These are phyloP conservation scores for Cephonodes hylas DNA, from an alignment of 2,888 invertebrate genomes.

Conservation along the genomic window DNA sequence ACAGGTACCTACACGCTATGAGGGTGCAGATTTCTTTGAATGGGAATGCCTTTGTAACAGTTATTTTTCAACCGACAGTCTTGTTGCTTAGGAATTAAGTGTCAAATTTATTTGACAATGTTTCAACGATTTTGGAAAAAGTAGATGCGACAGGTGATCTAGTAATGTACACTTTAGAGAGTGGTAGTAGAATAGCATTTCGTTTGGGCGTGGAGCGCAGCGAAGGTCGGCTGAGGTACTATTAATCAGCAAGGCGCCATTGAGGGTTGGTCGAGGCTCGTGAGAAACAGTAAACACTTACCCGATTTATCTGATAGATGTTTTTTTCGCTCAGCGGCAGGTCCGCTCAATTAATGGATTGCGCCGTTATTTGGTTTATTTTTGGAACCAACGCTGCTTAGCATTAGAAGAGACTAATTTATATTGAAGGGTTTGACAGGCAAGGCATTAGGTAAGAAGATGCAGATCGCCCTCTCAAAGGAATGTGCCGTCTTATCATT, in stretches of 20 bases:
- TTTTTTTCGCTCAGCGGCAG: slow-evolving; percentile 74
- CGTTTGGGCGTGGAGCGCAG: slow-evolving; percentile 42
- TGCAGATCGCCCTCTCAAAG: slow-evolving; percentile 49
- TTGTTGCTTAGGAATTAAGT: slow-evolving; percentile 22
- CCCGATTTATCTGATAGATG: slow-evolving; percentile 76
- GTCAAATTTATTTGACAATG: slow-evolving; percentile 25
- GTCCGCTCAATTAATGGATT: slow-evolving; percentile 79
- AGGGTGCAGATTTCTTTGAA: slow-evolving; percentile 81
- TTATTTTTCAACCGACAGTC: slow-evolving; percentile 27
- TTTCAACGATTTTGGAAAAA: slow-evolving; percentile 34
- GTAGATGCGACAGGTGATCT: slow-evolving; percentile 19
- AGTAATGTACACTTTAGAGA: slow-evolving; percentile 25
- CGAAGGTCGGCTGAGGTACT: slow-evolving; percentile 69
- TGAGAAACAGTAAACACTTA: slow-evolving; percentile 81
- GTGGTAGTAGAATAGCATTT: slow-evolving; percentile 37
- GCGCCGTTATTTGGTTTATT: slow-evolving; percentile 77
- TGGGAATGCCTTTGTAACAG: slow-evolving; percentile 50
- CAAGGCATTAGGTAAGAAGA: slow-evolving; percentile 54
- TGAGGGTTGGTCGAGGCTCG: slow-evolving; percentile 77
- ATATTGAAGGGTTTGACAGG: slow-evolving; percentile 72
- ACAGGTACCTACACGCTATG: slow-evolving; percentile 72
- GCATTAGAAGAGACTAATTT: slow-evolving; percentile 62
- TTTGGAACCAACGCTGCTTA: slow-evolving; percentile 65
- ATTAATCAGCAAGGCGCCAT: slow-evolving; percentile 81
- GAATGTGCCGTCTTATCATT: slow-evolving; percentile 50